Conservation (phyloP, 2,888 invertebrate species). For the Amorpha juglandis region DNA sequence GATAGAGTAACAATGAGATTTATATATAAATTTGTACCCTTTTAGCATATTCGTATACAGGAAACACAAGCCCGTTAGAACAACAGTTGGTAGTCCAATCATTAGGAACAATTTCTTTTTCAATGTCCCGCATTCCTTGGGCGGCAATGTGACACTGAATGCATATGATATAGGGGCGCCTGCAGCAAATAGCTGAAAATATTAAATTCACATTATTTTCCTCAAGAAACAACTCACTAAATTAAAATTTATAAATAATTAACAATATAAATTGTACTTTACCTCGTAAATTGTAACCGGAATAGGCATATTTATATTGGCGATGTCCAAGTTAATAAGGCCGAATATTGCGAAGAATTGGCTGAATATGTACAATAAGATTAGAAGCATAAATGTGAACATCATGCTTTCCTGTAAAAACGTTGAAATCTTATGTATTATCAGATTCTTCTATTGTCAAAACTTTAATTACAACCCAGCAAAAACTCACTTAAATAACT, state of each 20-base stretch:
- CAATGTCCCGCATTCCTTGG: conserved; percentile 61
- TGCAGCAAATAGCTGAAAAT: conserved; percentile 71
- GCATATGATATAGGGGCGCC: conserved; percentile 78
- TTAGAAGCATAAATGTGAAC: conserved; percentile 74
- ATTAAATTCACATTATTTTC: neutral
- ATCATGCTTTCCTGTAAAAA: conserved; percentile 77
- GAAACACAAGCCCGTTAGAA: conserved; percentile 71
- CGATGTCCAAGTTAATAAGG: conserved; percentile 74
- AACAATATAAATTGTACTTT: conserved; percentile 34
- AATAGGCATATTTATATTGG: conserved; percentile 75
- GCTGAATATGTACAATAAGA: conserved; percentile 74
- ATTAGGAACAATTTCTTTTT: conserved; percentile 67
- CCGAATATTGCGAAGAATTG: conserved; percentile 79
- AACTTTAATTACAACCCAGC: no score
- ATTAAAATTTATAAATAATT: no score
- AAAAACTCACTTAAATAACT: neutral
- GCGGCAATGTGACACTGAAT: conserved; percentile 64
- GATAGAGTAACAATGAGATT: conserved; percentile 27
- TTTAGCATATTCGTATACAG: conserved; percentile 77
- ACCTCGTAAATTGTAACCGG: conserved; percentile 76
- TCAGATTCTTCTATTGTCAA: neutral
- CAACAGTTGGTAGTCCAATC: conserved; percentile 66
- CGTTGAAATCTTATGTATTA: neutral
- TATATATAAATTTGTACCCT: conserved; percentile 55
- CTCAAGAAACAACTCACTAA: no score